Evolutionary conservation across 2,797 vertebrate species (phyloP), one percentile per base, ranked within the genome.

Genomic region (Rhincodon typus): DNA sequence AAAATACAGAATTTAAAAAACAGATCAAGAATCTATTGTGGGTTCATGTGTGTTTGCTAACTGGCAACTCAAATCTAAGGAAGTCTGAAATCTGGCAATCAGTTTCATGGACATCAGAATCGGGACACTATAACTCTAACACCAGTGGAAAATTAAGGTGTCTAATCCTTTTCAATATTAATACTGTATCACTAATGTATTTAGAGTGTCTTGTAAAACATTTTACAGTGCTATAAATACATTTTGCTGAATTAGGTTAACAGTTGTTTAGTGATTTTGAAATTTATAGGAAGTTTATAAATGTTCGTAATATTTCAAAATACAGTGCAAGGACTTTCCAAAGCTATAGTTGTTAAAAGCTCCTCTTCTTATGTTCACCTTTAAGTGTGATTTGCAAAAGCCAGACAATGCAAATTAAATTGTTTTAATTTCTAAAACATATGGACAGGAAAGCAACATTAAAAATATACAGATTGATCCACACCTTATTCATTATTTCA

Each of bases 341-440:
- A 67, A 91, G 0, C 21, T 25, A 13, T 67, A 69, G n/a, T 53
- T 57, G 15, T 62, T 34, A 2, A 84, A 84, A 90, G 38, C 23
- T 57, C 34, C 34, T 70, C 91, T 88, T 90, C 42, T 94, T 53
- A 79, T 94, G 90, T 21, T 72, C 57, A 96, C 74, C 42, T 94
- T 69, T 69, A 25, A 93, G 38, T 10, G 13, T n/a, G 66, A 94
- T 94, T 67, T 94, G 23, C 42, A 88, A 90, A 12, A 53, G 27
- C 27, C 70, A 46, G 42, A 74, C 13, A 27, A 34, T 57, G 42
- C 38, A 50, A 95, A 30, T 95, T 50, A 50, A 30, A 30, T 72
- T 67, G 42, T 77, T 77, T 34, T 27, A 95, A 69, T 23, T 69
- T 15, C n/a, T 53, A 34, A 53, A 53, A 77, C 23, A 46, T 10